Evolutionary conservation across 30 jellyfish, hydroid and myxozoan species (phyloP), one percentile per base, ranked within the genome.

Genomic region (Morbakka virulenta): DNA sequence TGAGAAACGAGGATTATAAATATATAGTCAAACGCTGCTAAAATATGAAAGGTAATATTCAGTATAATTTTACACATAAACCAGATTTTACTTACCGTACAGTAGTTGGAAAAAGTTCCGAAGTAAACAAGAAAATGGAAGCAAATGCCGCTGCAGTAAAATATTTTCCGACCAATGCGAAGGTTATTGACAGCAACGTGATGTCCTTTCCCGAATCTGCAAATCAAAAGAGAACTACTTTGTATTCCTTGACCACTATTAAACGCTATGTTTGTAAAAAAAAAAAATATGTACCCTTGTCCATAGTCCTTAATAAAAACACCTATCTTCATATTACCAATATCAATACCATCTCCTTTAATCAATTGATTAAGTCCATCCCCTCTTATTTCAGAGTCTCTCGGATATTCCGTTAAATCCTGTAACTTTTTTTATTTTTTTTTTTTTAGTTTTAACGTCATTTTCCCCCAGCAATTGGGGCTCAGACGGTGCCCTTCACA

Each of bases 81-180:
- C n/a, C n/a, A n/a, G n/a, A n/a, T 47, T 20, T 47, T 47, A 11
- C n/a, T 28, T 62, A 88, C 97, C 97, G 74, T 22, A 88, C 71
- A 57, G 77, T 80, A 0, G 97, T 88, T 20, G 97, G 97, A 66
- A 88, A 88, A 9, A 81, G 84, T 49, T 88, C 97, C 4, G 91
- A 85, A 20, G 95, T 88, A 76, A 88, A 88, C 13, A 88, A 83
- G 52, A 88, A 88, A 25, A 88, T 88, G 62, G 97, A 69, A 22
- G 97, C 92, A 76, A 88, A 88, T 20, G 85, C 89, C 13, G 97
- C 97, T 24, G 95, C 91, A 21, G 82, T 52, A 51, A 81, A 81
- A 73, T 81, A 88, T 67, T 88, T 88, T 33, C 97, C 97, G 33
- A 74, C 21, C 33, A 77, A 34, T 4, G 97, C 97, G 68, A 88